Evolutionary conservation across 2,888 invertebrate species (phyloP).

Genomic region (Melitaea athalia): DNA sequence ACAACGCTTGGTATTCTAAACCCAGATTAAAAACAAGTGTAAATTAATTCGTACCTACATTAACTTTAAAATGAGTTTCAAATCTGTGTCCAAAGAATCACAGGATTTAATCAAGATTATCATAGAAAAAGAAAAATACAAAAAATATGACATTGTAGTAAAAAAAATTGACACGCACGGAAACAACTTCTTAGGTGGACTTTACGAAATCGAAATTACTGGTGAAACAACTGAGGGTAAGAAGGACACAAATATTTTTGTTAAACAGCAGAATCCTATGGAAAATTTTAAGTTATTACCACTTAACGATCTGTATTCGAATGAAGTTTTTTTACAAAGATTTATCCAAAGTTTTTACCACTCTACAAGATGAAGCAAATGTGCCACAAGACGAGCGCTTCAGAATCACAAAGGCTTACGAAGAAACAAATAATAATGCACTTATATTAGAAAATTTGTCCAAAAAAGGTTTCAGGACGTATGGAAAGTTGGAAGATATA

Average conservation of each 20-base stretch:
- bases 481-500: neutral
- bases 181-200: slow-evolving; percentile 51
- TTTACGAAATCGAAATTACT: slow-evolving; percentile 53
- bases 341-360: neutral
- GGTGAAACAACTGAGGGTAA: slow-evolving; percentile 48
- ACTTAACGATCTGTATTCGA: slow-evolving; percentile 12
- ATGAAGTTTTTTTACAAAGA: neutral
- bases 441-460: slow-evolving; percentile 2
- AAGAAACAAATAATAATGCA: neutral
- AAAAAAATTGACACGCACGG: slow-evolving; percentile 48
- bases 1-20: no score
- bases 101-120: neutral
- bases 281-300: neutral
- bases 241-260: slow-evolving; percentile 53
- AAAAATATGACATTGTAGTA: slow-evolving; percentile 11
- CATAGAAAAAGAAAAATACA: neutral
- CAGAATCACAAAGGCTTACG: neutral
- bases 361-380: neutral
- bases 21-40: neutral
- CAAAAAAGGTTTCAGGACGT: neutral
- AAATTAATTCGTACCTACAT: no score
- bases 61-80: neutral
- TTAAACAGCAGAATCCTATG: slow-evolving; percentile 44
- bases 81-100: neutral
- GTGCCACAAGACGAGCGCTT: neutral